Base-by-base conservation (phyloP, 2,113 vertebrate species). In the Buteo buteo region DNA sequence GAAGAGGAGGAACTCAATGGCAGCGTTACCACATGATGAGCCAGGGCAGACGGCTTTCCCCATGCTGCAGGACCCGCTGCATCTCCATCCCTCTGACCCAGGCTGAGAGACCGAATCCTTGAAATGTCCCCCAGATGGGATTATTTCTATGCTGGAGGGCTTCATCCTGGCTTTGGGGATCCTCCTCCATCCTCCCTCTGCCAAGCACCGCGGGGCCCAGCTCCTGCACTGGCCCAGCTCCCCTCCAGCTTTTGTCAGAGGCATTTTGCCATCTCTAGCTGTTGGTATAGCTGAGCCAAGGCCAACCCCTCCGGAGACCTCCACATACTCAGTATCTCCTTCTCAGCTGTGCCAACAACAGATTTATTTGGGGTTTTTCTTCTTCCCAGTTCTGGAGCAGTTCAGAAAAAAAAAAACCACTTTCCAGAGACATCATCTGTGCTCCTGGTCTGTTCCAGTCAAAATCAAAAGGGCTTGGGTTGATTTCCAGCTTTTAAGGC, bases 401-500 rank as follows among this genome's bases (percentile, higher is more conserved):
- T n/a, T 86, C 17, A 69, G 40, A 4, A 2, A 5, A 31, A 25
- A 45, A 45, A 74, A 66, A 78, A 25, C n/a, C 47, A 9, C 40
- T 90, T 90, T 86, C 28, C 86, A 81, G 54, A 88, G 91, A 34
- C 49, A 58, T 92, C 72, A 32, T 77, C 91, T 73, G 70, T 44
- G 38, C 52, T 93, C 79, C 40, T 65, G 49, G 67, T 90, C 79
- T 1, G 18, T 57, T 92, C 71, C 93, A 96, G 86, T 70, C 86
- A 40, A 61, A 95, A 73, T 69, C 76, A 34, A 82, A 97, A 88
- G n/a, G 58, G n/a, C 22, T 96, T 7, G n/a, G 64, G 76, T 84
- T 84, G 76, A 91, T 91, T 91, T 95, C 59, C 83, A 92, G 72
- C 83, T 78, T 94, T 94, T 74, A 74, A 88, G 71, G 82, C 49